phyloP scores from a whole-genome alignment of 2,113 vertebrate genomes.

The Petroica traversi region DNA sequence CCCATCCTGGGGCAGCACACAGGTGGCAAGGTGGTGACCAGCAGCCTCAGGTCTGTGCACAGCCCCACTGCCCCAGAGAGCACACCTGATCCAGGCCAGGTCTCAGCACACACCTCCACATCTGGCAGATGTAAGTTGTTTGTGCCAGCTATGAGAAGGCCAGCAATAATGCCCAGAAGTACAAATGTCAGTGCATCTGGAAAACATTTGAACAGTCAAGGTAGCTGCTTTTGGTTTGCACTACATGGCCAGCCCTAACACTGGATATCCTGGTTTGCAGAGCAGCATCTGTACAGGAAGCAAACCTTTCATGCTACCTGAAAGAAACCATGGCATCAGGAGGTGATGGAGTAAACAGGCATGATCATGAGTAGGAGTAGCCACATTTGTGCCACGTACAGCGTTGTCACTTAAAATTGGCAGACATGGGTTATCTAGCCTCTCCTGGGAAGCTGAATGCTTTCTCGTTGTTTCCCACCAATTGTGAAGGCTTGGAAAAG shows the following conservation, averaged over 20 bases:
- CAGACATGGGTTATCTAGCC: background rate
- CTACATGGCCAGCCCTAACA: fast-evolving
- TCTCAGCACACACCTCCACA: background rate
- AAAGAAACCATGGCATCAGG: background rate
- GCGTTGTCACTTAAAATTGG: background rate
- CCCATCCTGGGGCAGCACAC: fast-evolving
- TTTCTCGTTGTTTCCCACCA: background rate
- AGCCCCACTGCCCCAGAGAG: background rate
- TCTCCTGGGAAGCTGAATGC: background rate
- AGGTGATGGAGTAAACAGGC: background rate
- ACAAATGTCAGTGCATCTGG: background rate
- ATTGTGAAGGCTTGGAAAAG: background rate
- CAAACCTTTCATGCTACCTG: background rate
- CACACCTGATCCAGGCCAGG: background rate
- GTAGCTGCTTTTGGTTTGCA: background rate
- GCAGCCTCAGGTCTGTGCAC: background rate
- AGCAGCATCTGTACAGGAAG: background rate
- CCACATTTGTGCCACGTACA: background rate
- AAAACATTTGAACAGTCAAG: background rate
- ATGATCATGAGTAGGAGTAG: fast-evolving
- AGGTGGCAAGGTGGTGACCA: background rate
- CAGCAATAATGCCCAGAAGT: background rate
- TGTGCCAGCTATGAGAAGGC: fast-evolving
- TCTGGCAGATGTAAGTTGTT: background rate
- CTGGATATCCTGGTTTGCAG: background rate